A percentile compares a stretch with the other conserved stretches of the same genome.
Conservation (phyloP, 2,888 invertebrate genomes). For the Danaus chrysippus region DNA sequence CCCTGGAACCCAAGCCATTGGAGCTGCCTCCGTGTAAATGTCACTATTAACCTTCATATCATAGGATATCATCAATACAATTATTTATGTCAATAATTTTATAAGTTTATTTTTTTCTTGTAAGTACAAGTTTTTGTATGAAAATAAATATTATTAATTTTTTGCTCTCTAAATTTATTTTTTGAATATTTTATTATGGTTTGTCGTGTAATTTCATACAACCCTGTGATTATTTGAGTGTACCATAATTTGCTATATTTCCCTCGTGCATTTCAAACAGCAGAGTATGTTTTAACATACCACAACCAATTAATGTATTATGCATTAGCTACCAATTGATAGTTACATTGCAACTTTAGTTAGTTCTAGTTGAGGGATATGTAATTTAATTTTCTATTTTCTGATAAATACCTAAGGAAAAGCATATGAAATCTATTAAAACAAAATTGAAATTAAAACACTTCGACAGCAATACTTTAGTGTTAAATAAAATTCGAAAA, state of each 20-base stretch:
- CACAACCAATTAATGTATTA: slow-evolving; percentile 7
- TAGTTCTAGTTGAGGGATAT: background rate
- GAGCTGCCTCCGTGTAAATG: slow-evolving; percentile 39
- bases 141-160: no score
- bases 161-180: background rate
- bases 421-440: no score
- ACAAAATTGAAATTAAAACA: no score
- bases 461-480: no score
- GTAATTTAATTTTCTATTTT: background rate
- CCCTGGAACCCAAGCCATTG: slow-evolving; percentile 61
- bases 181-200: background rate
- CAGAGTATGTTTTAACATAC: slow-evolving; percentile 11
- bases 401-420: background rate
- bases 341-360: background rate
- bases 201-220: background rate
- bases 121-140: no score
- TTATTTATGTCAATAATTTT: no score
- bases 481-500: no score
- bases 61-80: background rate
- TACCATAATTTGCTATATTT: slow-evolving; percentile 16
- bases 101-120: no score
- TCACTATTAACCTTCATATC: slow-evolving; percentile 26
- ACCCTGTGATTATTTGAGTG: slow-evolving; percentile 11
- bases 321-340: background rate
- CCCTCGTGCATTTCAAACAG: slow-evolving; percentile 8